These are phyloP conservation scores for Paracentrotus lividus DNA, from an alignment of 53 echinoderm and acorn worm species.

Conservation along the genomic window DNA sequence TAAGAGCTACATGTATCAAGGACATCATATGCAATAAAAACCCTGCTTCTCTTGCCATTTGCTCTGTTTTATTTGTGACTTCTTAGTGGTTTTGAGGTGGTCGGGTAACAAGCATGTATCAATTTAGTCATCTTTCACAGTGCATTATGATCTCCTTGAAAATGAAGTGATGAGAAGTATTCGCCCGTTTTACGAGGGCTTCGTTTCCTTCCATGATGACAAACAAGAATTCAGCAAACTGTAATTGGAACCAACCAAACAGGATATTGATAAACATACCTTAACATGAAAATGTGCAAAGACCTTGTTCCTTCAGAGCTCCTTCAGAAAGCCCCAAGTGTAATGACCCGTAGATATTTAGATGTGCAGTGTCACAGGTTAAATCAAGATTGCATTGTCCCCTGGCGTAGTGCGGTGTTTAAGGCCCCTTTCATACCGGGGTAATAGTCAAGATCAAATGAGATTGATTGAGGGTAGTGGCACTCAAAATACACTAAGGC, in stretches of 20 bases:
- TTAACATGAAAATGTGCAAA: not conserved
- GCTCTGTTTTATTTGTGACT: too few species aligned
- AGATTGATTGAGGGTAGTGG: too few species aligned
- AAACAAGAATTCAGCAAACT: not conserved
- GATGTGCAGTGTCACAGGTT: constrained; percentile 24
- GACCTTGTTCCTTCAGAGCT: too few species aligned
- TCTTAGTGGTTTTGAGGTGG: too few species aligned
- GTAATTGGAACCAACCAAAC: not conserved
- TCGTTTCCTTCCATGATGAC: not conserved
- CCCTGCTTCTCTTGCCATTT: too few species aligned
- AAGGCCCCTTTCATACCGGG: not conserved
- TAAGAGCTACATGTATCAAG: too few species aligned
- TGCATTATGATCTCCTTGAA: not conserved
- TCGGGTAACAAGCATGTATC: too few species aligned
- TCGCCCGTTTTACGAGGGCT: not conserved
- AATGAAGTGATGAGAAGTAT: not conserved
- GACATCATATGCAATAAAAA: too few species aligned
- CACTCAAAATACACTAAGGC: too few species aligned
- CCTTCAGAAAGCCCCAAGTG: too few species aligned
- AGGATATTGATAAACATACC: not conserved
- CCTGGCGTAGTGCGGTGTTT: not conserved
- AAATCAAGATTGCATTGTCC: not conserved
- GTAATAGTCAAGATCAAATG: not conserved
- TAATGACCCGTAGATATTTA: constrained; percentile 9
- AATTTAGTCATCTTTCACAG: not conserved